Evolutionary conservation across 1,140 invertebrate species (phyloP).

Genomic region (Euglossa dilemma): DNA sequence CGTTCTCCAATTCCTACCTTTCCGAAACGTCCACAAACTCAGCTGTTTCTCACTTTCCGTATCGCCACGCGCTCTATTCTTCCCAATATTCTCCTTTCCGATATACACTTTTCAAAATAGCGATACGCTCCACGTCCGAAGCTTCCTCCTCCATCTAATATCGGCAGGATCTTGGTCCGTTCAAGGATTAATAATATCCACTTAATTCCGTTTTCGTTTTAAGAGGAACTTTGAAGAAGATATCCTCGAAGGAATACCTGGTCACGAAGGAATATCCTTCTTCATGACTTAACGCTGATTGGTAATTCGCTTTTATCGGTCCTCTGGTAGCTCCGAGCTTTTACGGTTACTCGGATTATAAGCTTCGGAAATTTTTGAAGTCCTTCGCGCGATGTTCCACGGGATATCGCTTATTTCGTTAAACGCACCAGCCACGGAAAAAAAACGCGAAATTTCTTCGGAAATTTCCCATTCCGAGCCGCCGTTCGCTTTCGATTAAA

Average conservation of each 20-base stretch:
- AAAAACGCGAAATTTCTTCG: neutral
- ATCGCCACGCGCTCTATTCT: neutral
- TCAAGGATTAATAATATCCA: neutral
- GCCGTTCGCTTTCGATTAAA: neutral
- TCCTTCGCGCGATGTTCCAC: neutral
- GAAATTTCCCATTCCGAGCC: neutral
- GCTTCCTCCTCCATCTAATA: neutral
- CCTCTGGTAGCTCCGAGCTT: conserved; percentile 9
- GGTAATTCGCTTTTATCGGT: conserved; percentile 45
- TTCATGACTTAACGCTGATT: conserved; percentile 20
- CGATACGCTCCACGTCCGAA: neutral
- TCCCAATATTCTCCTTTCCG: neutral
- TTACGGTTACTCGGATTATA: conserved; percentile 13
- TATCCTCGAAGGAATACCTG: neutral
- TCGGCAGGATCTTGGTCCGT: neutral
- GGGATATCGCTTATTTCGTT: neutral
- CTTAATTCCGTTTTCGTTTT: neutral
- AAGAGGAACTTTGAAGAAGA: neutral
- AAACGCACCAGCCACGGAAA: neutral
- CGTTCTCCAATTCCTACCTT: neutral
- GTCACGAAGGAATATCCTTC: neutral
- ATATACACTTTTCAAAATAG: neutral
- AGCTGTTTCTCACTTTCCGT: neutral
- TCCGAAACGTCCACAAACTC: neutral
- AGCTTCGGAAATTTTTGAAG: conserved; percentile 13